These are phyloP conservation scores for Caprella mutica DNA, from an alignment of 2,888 invertebrate genomes.

Conservation along the genomic window DNA sequence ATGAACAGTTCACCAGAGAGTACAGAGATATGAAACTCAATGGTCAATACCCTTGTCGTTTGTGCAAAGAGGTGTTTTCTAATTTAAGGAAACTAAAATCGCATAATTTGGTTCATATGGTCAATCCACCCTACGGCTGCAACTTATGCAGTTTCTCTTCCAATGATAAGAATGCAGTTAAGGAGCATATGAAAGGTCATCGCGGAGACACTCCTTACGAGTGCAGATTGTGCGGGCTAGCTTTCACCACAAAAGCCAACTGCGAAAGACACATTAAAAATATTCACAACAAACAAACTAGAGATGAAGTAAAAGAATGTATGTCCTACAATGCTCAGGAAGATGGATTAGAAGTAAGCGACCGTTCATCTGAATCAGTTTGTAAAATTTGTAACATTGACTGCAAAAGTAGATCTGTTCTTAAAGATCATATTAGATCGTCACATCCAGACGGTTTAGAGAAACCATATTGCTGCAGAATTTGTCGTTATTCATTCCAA, in stretches of 20 bases:
- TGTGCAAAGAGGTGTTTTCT: conserved; percentile 77
- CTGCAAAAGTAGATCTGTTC: conserved; percentile 41
- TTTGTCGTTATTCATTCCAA: conserved; percentile 76
- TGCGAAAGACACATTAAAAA: conserved; percentile 90
- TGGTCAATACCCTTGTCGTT: conserved; percentile 77
- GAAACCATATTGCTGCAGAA: conserved; percentile 67
- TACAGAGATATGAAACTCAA: conserved; percentile 79
- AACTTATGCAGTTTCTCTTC: conserved; percentile 85
- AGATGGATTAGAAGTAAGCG: conserved; percentile 20
- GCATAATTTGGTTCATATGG: conserved; percentile 74
- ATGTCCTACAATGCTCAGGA: conserved; percentile 48
- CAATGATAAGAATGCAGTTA: conserved; percentile 78
- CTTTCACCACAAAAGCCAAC: conserved; percentile 94
- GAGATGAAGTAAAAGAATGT: conserved; percentile 76
- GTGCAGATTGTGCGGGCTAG: conserved; percentile 87
- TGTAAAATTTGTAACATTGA: conserved; percentile 43
- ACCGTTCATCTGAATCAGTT: conserved; percentile 39
- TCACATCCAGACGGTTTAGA: conserved; percentile 38
- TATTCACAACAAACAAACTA: conserved; percentile 70
- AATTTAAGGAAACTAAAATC: conserved; percentile 81
- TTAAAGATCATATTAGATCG: conserved; percentile 41
- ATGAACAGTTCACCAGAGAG: conserved; percentile 71
- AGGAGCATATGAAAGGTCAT: conserved; percentile 84
- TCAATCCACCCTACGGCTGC: conserved; percentile 69
- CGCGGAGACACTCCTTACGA: conserved; percentile 92